Evolutionary conservation across 2,888 invertebrate genomes (phyloP).

Genomic region (Athetis lepigone): DNA sequence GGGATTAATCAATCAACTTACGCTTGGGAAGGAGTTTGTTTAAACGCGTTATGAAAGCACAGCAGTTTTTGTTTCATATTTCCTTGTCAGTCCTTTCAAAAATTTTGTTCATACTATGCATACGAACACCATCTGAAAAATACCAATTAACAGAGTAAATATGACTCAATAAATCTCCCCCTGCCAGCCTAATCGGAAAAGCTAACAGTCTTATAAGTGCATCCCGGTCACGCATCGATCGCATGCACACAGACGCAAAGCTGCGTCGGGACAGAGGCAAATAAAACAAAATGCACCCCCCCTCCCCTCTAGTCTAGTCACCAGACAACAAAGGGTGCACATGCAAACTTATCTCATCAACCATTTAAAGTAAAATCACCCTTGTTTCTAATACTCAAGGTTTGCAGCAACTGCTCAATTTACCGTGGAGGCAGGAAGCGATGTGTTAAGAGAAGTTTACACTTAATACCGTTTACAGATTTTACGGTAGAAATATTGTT

Average conservation of each 20-base stretch:
- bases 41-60: no score
- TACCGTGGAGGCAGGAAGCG: constrained; percentile 76
- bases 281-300: constrained; percentile 87
- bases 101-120: no score
- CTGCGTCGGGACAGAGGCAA: constrained; percentile 76
- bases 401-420: constrained; percentile 43
- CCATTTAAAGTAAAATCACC: constrained; percentile 58
- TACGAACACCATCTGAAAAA: no score
- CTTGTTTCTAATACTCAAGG: constrained; percentile 56
- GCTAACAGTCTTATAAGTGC: constrained; percentile 65
- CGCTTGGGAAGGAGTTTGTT: no score
- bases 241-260: constrained; percentile 60
- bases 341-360: constrained; percentile 69
- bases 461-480: constrained; percentile 87
- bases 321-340: constrained; percentile 88
- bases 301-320: constrained; percentile 81
- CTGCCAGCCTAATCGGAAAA: constrained; percentile 43
- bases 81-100: no score
- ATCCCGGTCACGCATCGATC: constrained; percentile 76
- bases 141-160: constrained; percentile 30
- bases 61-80: no score
- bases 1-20: no score
- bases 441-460: constrained; percentile 85
- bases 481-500: constrained; percentile 77
- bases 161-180: constrained; percentile 44